Evolutionary conservation across 1,140 invertebrate genomes (phyloP), one percentile per base, ranked within the genome.

Genomic region (Drosophila mauritiana): DNA sequence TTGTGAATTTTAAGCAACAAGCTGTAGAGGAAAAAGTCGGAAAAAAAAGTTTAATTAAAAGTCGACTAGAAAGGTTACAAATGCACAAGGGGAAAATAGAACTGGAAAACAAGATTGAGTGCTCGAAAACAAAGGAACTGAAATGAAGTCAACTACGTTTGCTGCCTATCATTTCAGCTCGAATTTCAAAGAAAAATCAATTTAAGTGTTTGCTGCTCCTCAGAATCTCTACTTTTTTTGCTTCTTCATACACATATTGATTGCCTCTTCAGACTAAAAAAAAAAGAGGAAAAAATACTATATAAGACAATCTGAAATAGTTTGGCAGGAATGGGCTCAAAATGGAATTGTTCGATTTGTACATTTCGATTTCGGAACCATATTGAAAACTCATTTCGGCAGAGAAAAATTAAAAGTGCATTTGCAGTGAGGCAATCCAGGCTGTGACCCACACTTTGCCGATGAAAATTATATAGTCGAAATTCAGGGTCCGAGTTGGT

Each of bases 111-210:
- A 72, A 70, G 53, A 70, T 27, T 43, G 51, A 70, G 45, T 52
- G 39, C 37, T 36, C 37, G 64, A 67, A 67, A 69, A 56, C 40
- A 57, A 57, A 53, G 48, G 39, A 27, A 42, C 39, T 46, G 46
- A 48, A 78, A 51, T 43, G 42, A 73, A 88, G 58, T 81, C 59
- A 75, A 70, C 73, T 61, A 8, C 8, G 43, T 48, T 49, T 67
- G 58, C 46, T 63, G 58, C 58, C 69, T 62, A 49, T 64, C 70
- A 64, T 75, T 73, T 67, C 62, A 51, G 51, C 52, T 76, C 68
- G 68, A 73, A 76, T 86, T 77, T 73, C 76, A 89, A 83, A 89
- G 67, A 36, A 56, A 78, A 79, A 89, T 88, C 83, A 83, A 88
- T 88, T 88, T 88, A 77, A 77, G 73, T 55, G 73, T 77, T 76